Evolutionary conservation across 2,888 invertebrate species (phyloP).

Genomic region (Dasysyrphus tricinctus): DNA sequence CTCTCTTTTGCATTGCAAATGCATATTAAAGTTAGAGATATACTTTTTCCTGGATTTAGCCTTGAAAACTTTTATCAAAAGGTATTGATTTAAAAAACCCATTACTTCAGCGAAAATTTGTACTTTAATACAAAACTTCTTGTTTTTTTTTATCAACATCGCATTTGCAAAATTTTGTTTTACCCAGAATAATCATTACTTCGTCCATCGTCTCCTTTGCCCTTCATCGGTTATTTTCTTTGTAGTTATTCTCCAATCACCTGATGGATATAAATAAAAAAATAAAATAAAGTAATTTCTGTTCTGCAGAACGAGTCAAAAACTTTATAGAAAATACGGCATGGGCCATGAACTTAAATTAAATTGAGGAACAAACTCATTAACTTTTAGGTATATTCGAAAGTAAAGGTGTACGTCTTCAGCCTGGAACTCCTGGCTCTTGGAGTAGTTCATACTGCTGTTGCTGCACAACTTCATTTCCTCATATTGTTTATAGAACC

Average conservation of each 20-base stretch:
- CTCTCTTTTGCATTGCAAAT: too few species aligned
- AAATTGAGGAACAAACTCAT: conserved; percentile 70
- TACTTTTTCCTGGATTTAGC: background rate
- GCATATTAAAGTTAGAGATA: too few species aligned
- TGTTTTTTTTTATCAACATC: background rate
- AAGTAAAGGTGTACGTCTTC: background rate
- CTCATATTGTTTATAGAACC: conserved; percentile 4
- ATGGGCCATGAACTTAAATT: conserved; percentile 62
- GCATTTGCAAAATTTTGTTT: background rate
- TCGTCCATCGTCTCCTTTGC: conserved; percentile 19
- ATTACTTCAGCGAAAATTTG: background rate
- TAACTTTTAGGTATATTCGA: conserved; percentile 58
- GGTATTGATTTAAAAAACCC: background rate
- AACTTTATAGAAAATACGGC: conserved; percentile 28
- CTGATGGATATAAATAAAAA: conserved; percentile 10
- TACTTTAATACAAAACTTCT: background rate
- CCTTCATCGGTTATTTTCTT: background rate
- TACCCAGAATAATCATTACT: conserved; percentile 39
- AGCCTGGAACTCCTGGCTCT: too few species aligned
- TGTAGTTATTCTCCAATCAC: conserved; percentile 30
- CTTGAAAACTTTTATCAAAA: background rate
- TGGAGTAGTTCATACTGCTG: conserved; percentile 5
- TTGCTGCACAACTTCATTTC: conserved; percentile 2
- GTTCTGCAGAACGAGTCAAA: conserved; percentile 25
- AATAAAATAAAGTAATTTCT: background rate